These are phyloP conservation scores for Tenthredo mesomela DNA, from an alignment of 2,888 invertebrate species.

Conservation along the genomic window DNA sequence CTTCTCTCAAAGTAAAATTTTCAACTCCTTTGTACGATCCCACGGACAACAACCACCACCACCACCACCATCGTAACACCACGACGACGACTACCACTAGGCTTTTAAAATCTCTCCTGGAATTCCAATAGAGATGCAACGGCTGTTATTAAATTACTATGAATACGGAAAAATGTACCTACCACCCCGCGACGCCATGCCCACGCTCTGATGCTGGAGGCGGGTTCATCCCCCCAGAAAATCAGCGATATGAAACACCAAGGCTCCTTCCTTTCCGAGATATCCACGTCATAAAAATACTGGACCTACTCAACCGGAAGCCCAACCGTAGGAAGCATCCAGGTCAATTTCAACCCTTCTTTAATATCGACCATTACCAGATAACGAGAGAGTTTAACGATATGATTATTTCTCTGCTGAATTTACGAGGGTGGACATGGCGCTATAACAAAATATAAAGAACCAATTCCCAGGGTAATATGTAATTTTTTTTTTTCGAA, in stretches of 20 bases:
- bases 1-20: slow-evolving; percentile 55
- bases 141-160: slow-evolving; percentile 54
- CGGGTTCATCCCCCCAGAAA: slow-evolving; percentile 72
- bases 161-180: slow-evolving; percentile 44
- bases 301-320: slow-evolving; percentile 69
- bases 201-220: slow-evolving; percentile 50
- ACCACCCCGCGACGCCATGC: background rate
- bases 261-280: background rate
- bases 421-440: background rate
- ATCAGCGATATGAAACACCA: slow-evolving; percentile 75
- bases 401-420: background rate
- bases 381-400: background rate
- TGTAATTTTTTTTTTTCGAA: background rate
- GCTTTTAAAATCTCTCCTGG: slow-evolving; percentile 59
- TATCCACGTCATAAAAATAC: slow-evolving; percentile 66
- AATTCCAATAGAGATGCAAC: slow-evolving; percentile 67
- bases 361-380: background rate
- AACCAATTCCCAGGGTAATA: background rate
- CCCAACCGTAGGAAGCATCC: slow-evolving; percentile 48
- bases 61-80: slow-evolving; percentile 22
- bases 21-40: slow-evolving; percentile 51
- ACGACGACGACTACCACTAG: background rate
- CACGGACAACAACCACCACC: background rate
- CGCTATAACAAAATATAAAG: background rate
- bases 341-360: slow-evolving; percentile 28